Evolutionary conservation across 2,888 invertebrate species (phyloP).

Genomic region (Temnothorax ravouxi): DNA sequence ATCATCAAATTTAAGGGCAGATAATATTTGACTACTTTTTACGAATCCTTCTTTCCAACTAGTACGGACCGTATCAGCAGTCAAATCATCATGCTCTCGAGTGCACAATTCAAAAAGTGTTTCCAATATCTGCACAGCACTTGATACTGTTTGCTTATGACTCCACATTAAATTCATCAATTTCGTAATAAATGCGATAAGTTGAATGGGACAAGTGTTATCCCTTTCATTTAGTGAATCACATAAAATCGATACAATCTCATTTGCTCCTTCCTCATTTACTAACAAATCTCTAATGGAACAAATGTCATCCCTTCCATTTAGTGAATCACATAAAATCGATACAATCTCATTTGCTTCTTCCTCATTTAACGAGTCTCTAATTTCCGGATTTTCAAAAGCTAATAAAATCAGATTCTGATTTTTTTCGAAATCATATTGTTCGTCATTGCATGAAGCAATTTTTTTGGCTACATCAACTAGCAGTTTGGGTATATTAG

Average conservation of each 20-base stretch:
- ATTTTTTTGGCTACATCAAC: constrained; percentile 82
- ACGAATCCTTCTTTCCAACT: constrained; percentile 78
- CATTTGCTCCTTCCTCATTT: constrained; percentile 83
- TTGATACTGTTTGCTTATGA: constrained; percentile 70
- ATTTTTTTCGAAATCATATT: constrained; percentile 69
- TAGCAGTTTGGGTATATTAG: constrained; percentile 86
- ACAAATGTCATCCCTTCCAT: constrained; percentile 60
- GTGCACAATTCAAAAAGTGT: constrained; percentile 77
- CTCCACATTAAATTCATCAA: constrained; percentile 77
- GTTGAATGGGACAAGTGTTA: constrained; percentile 63
- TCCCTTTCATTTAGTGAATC: constrained; percentile 77
- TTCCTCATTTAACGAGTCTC: constrained; percentile 85
- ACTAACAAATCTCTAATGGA: constrained; percentile 86
- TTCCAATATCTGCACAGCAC: constrained; percentile 77
- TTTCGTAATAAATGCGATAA: constrained; percentile 73
- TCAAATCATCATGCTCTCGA: constrained; percentile 54
- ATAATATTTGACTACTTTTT: constrained; percentile 73
- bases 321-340: constrained; percentile 84
- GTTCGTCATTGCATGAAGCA: constrained; percentile 53
- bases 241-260: constrained; percentile 85
- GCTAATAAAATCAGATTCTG: constrained; percentile 78
- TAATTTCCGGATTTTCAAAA: constrained; percentile 81
- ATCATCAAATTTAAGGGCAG: constrained; percentile 74
- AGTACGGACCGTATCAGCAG: constrained; percentile 68
- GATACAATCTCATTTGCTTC: constrained; percentile 85